Conservation (phyloP, 1,140 invertebrate species). For the Solenopsis invicta region DNA sequence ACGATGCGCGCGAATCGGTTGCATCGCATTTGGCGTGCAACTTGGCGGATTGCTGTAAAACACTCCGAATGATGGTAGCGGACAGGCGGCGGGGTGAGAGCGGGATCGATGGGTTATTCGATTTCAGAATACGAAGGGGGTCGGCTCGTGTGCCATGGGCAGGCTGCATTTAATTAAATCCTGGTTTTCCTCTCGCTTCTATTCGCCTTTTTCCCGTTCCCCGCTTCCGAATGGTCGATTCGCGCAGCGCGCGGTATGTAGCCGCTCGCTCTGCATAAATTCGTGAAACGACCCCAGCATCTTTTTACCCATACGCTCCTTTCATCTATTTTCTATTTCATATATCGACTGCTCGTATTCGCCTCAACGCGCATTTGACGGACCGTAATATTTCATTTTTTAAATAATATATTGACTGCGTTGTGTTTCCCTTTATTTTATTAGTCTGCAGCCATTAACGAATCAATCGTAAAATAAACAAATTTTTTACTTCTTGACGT, state of each 20-base stretch:
- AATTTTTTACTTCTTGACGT: neutral
- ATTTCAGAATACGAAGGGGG: conserved; percentile 61
- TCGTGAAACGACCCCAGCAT: conserved; percentile 42
- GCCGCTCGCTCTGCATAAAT: conserved; percentile 53
- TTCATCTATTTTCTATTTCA: conserved; percentile 17
- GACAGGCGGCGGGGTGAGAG: conserved; percentile 29
- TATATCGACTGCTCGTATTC: conserved; percentile 5
- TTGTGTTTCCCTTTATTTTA: neutral
- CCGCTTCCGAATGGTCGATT: conserved; percentile 18
- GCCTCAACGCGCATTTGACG: no score
- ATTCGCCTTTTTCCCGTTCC: conserved; percentile 29
- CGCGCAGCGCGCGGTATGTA: conserved; percentile 27
- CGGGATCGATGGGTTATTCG: conserved; percentile 70
- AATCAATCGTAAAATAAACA: neutral
- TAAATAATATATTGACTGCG: neutral
- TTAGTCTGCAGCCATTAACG: neutral
- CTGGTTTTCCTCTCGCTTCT: conserved; percentile 63
- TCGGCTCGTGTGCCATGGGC: conserved; percentile 42
- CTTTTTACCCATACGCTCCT: conserved; percentile 9
- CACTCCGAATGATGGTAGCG: conserved; percentile 47
- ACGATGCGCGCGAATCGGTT: conserved; percentile 29
- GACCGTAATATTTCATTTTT: neutral
- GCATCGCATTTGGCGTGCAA: conserved; percentile 49
- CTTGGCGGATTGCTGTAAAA: conserved; percentile 60
- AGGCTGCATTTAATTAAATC: conserved; percentile 77